phyloP scores from a whole-genome alignment of 2,113 vertebrate genomes.

The Proteles cristata region DNA sequence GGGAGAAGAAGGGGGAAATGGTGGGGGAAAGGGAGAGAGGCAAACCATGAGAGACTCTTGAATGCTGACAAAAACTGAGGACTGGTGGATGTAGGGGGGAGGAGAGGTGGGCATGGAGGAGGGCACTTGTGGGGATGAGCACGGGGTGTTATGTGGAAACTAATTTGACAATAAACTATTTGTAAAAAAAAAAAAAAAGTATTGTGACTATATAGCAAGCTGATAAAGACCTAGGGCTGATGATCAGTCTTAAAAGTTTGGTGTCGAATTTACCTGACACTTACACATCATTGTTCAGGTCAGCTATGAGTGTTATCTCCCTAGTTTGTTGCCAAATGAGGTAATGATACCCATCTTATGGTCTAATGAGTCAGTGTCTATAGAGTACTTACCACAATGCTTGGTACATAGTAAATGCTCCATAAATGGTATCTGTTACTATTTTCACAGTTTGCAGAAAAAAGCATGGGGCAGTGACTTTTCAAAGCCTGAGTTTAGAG shows the following conservation, averaged over 20 bases:
- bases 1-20: too few species aligned
- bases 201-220: background rate
- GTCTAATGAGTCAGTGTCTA: background rate
- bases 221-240: background rate
- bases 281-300: background rate
- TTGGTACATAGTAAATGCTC: background rate
- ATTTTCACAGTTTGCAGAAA: constrained; percentile 32
- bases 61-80: too few species aligned
- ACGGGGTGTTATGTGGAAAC: too few species aligned
- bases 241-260: background rate
- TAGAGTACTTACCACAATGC: background rate
- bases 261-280: background rate
- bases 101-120: too few species aligned
- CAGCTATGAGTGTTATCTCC: background rate
- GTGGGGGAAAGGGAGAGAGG: too few species aligned
- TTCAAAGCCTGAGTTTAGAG: background rate
- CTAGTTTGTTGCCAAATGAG: background rate
- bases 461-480: background rate
- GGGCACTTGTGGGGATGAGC: too few species aligned
- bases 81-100: too few species aligned
- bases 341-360: background rate
- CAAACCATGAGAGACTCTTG: too few species aligned
- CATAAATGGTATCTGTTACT: background rate
- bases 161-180: too few species aligned
- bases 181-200: too few species aligned